Percentiles rank a stretch among this genome's conserved stretches.
Evolutionary conservation across 2,797 vertebrate species (phyloP).

Genomic region (Sebastes itinus): DNA sequence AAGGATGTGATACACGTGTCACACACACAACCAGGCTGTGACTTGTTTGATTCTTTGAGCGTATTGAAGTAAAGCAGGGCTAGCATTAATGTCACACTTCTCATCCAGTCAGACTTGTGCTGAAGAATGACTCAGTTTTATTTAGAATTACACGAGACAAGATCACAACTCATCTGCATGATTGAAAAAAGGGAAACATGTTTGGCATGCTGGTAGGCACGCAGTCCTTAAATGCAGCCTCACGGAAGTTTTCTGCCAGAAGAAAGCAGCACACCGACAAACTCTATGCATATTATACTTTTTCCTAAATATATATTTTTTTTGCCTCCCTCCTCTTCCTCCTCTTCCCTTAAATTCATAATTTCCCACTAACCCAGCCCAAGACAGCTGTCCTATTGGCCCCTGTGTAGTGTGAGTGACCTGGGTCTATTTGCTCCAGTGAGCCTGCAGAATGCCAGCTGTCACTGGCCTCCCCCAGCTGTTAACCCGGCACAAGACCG

Average conservation of each 20-base stretch:
- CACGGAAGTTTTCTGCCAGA: not conserved
- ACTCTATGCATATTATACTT: not conserved
- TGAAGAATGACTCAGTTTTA: constrained; percentile 8
- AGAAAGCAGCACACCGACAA: not conserved
- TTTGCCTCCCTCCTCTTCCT: not conserved
- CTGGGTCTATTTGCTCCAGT: constrained; percentile 48
- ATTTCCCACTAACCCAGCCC: constrained; percentile 34
- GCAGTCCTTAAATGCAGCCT: not conserved
- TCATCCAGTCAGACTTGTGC: not conserved
- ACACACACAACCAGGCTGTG: not conserved
- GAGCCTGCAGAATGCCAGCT: constrained; percentile 69
- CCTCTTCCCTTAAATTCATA: constrained; percentile 17
- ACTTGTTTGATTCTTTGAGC: constrained; percentile 9
- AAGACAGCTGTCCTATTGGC: constrained; percentile 52
- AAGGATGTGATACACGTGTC: not conserved
- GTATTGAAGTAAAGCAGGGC: not conserved
- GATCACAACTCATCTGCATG: constrained; percentile 25
- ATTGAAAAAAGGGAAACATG: not conserved
- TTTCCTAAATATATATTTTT: not conserved
- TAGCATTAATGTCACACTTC: not conserved
- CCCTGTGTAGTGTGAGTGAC: constrained; percentile 8
- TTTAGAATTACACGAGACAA: not conserved
- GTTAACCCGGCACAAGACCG: constrained; percentile 55
- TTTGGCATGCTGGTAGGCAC: not conserved
- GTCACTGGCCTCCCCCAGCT: constrained; percentile 59